These are phyloP conservation scores for Microplitis demolitor DNA, from an alignment of 1,140 invertebrate species.

Conservation along the genomic window DNA sequence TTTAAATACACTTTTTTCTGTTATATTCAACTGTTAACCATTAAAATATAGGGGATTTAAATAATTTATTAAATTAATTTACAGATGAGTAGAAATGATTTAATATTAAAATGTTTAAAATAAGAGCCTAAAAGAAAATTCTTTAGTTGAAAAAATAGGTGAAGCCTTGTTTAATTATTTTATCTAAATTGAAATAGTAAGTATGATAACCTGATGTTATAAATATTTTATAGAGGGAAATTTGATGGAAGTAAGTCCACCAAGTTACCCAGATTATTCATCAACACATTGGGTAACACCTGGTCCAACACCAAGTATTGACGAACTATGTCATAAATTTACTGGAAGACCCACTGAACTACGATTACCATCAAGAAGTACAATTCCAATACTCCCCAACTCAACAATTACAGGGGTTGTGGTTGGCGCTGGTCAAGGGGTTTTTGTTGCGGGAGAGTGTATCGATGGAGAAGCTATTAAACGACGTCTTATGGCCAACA, in stretches of 20 bases:
- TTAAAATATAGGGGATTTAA: too few species aligned
- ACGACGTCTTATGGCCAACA: conserved; percentile 74
- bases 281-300: conserved; percentile 56
- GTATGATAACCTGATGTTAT: background rate
- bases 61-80: too few species aligned
- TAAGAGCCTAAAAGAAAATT: too few species aligned
- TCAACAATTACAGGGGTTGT: conserved; percentile 51
- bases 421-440: conserved; percentile 39
- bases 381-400: conserved; percentile 61
- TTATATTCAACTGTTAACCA: too few species aligned
- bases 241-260: conserved; percentile 56
- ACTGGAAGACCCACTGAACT: conserved; percentile 54
- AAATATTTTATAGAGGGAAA: conserved; percentile 46
- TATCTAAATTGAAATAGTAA: too few species aligned
- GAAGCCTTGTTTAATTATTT: too few species aligned
- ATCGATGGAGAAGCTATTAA: conserved; percentile 72
- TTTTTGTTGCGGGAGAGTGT: conserved; percentile 56
- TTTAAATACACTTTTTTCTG: too few species aligned
- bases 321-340: conserved; percentile 58
- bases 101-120: too few species aligned
- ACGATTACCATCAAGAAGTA: conserved; percentile 56
- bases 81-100: too few species aligned
- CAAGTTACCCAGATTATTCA: conserved; percentile 55
- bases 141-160: too few species aligned
- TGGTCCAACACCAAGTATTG: conserved; percentile 58